Evolutionary conservation across 2,113 vertebrate species (phyloP), one percentile per base, ranked within the genome.

Genomic region (Corythornis cristatus): DNA sequence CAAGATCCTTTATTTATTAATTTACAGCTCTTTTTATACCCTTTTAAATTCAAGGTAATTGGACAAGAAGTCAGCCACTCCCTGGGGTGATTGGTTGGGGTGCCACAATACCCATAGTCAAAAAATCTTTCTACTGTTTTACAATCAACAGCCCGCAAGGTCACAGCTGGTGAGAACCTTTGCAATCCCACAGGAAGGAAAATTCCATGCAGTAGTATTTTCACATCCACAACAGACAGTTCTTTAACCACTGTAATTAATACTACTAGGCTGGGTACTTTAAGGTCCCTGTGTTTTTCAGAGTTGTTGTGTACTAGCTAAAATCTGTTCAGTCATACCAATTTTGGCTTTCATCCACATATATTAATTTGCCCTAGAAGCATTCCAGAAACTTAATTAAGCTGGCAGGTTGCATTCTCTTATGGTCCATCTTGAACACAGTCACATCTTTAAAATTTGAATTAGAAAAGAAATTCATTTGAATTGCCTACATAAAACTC

Each of bases 341-440:
- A 83, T 88, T 95, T 96, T 93, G 95, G 90, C 91, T 93, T 86
- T 81, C 93, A 83, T 93, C 88, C 77, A 95, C 61, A 89, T 54
- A 70, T 92, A 96, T 90, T 97, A 96, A 93, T 95, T 96, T 96
- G 95, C 37, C 90, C 78, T 51, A 79, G 84, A 97, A 96, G 74
- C 86, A 90, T 91, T 96, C 95, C 89, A 96, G 89, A 96, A 94
- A 91, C 42, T 92, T 96, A 97, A 97, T 96, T 97, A 96, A 96
- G 67, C 83, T 97, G 92, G 87, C 87, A 94, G 84, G 61, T 93
- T 97, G 29, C 75, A 56, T 96, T 81, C 62, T 90, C 40, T 94
- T 78, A 84, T 61, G 66, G 86, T 92, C 62, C 29, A 86, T 95
- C 82, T 94, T 94, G 56, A 96, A 95, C n/a, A 79, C 15, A 93